Conservation (phyloP, 2,113 vertebrate genomes). For the Glaucidium brasilianum region DNA sequence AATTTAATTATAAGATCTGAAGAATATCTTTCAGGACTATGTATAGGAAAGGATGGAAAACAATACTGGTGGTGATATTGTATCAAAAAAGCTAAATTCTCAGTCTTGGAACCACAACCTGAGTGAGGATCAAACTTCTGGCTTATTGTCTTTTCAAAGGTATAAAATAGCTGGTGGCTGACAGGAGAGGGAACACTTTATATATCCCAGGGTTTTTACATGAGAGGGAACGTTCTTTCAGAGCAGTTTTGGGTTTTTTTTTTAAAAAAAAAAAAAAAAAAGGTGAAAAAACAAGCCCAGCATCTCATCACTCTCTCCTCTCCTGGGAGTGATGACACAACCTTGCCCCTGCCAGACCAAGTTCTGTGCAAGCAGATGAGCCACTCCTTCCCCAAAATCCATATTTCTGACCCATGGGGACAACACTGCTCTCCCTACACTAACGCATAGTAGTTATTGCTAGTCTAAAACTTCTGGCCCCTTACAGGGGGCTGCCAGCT, state of each 20-base stretch:
- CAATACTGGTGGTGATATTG: not conserved
- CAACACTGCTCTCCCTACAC: not conserved
- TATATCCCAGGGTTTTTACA: not conserved
- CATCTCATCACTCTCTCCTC: not conserved
- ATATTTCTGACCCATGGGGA: not conserved
- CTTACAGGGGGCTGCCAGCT: not conserved
- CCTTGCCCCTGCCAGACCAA: not conserved
- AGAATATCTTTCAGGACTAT: not conserved
- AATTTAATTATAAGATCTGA: constrained; percentile 16
- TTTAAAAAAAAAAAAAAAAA: not conserved
- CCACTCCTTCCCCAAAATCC: not conserved
- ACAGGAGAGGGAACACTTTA: not conserved
- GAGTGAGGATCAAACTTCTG: not conserved
- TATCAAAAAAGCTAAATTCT: not conserved
- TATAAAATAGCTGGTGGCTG: not conserved
- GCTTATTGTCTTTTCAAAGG: not conserved
- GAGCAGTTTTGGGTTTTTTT: not conserved
- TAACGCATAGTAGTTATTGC: not conserved
- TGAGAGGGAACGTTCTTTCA: not conserved
- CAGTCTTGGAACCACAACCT: not conserved
- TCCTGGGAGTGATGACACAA: not conserved
- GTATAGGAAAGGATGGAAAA: not conserved
- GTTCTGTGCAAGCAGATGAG: not conserved
- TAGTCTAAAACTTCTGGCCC: not conserved
- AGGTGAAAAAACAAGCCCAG: not conserved